Percentiles rank a stretch among this genome's conserved stretches.
Conservation (phyloP, 2,888 invertebrate genomes). For the Caradrina clavipalpis region DNA sequence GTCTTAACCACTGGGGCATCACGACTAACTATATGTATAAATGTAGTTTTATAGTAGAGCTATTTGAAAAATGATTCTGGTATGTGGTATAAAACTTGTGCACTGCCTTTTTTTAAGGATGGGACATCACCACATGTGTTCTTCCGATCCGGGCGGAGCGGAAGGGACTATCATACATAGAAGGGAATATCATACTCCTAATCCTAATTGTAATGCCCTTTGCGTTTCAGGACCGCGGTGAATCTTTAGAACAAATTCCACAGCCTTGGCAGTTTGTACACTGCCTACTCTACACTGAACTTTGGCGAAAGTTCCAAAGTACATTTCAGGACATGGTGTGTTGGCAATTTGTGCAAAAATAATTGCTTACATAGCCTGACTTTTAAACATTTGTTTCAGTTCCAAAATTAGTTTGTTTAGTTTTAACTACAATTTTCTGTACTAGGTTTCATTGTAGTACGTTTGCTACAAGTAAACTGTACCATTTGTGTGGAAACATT, state of each 20-base stretch:
- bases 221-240: too few species aligned
- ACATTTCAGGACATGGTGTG: background rate
- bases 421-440: slow-evolving; percentile 5
- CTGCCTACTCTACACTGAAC: background rate
- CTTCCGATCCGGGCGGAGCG: too few species aligned
- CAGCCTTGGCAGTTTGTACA: too few species aligned
- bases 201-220: too few species aligned
- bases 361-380: slow-evolving; percentile 19
- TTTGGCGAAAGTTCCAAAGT: slow-evolving; percentile 1
- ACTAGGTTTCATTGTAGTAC: background rate
- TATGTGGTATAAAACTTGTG: background rate
- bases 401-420: slow-evolving; percentile 21
- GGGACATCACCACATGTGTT: too few species aligned
- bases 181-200: too few species aligned
- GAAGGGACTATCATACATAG: too few species aligned
- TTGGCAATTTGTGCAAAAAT: slow-evolving; percentile 16
- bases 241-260: too few species aligned
- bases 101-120: too few species aligned
- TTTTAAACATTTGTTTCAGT: slow-evolving; percentile 14
- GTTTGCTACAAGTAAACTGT: background rate
- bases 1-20: too few species aligned
- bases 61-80: background rate
- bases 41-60: too few species aligned
- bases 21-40: too few species aligned
- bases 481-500: background rate